Conservation (phyloP, 2,888 invertebrate genomes). For the Cylindroiulus punctatus region DNA sequence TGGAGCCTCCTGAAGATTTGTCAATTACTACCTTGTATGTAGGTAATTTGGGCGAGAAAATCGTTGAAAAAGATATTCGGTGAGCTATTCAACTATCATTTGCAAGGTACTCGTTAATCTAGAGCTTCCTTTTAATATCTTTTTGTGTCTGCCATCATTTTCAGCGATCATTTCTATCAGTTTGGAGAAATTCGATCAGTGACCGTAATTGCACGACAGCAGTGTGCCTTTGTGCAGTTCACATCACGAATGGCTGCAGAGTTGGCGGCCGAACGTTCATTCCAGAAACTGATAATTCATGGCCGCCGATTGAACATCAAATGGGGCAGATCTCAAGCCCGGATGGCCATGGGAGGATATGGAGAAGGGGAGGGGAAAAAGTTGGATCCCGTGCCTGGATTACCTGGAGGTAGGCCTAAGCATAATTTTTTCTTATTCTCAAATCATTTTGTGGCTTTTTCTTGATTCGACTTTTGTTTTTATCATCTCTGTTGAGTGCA, state of each 20-base stretch:
- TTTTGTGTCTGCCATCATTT: neutral
- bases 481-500: too few relatives aligned
- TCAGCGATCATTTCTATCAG: slow-evolving; percentile 95
- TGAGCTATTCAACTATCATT: slow-evolving; percentile 61
- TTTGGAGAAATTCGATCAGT: slow-evolving; percentile 97
- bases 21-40: slow-evolving; percentile 96
- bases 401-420: slow-evolving; percentile 73
- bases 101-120: neutral
- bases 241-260: slow-evolving; percentile 91
- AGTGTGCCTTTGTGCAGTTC: slow-evolving; percentile 96
- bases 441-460: neutral
- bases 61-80: slow-evolving; percentile 87
- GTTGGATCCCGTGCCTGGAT: slow-evolving; percentile 80
- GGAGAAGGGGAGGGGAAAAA: slow-evolving; percentile 59
- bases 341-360: slow-evolving; percentile 67
- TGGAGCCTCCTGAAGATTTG: slow-evolving; percentile 95
- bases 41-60: slow-evolving; percentile 90
- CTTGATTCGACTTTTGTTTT: neutral
- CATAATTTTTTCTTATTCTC: too few relatives aligned
- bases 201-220: slow-evolving; percentile 88
- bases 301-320: slow-evolving; percentile 94
- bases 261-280: slow-evolving; percentile 92
- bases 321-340: slow-evolving; percentile 96
- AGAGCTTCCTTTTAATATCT: too few relatives aligned
- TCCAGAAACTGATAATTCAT: slow-evolving; percentile 87